These are phyloP conservation scores for Neodiprion pinetum DNA, from an alignment of 1,140 invertebrate genomes.

Conservation along the genomic window DNA sequence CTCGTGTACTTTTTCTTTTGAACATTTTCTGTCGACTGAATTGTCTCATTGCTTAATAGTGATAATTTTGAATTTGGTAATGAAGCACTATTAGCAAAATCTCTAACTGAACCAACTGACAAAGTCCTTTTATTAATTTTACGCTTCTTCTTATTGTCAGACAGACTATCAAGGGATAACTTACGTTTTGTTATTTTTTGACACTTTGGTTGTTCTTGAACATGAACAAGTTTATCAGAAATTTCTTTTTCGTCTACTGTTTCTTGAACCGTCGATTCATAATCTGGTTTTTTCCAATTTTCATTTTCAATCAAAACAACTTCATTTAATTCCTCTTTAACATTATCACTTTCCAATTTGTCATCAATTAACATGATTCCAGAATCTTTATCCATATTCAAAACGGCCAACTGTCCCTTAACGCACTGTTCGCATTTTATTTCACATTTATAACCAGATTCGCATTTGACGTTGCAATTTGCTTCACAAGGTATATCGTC, in stretches of 20 bases:
- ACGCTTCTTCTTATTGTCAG: constrained; percentile 47
- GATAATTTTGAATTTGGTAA: constrained; percentile 19
- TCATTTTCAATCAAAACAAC: constrained; percentile 43
- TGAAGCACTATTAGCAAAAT: constrained; percentile 19
- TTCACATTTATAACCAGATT: constrained; percentile 56
- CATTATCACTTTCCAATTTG: constrained; percentile 53
- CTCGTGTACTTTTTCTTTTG: constrained; percentile 47
- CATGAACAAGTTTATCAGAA: constrained; percentile 22
- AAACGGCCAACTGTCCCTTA: constrained; percentile 53
- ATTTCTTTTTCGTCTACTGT: constrained; percentile 43
- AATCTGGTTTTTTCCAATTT: constrained; percentile 57
- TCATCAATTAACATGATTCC: constrained; percentile 55
- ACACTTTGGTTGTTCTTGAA: constrained; percentile 60
- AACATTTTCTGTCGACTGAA: constrained; percentile 23
- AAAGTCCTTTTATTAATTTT: constrained; percentile 52
- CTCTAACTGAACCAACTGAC: constrained; percentile 46
- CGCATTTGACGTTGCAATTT: constrained; percentile 57
- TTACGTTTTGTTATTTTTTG: constrained; percentile 61
- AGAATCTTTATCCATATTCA: constrained; percentile 59
- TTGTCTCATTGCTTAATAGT: constrained; percentile 24
- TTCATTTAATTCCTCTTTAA: constrained; percentile 55
- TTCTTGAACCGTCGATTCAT: constrained; percentile 54
- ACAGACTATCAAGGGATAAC: constrained; percentile 51
- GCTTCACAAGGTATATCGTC: constrained; percentile 50
- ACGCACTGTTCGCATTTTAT: constrained; percentile 58